Evolutionary conservation across 2,888 invertebrate genomes (phyloP).

Genomic region (Reticulitermes lucifugus): DNA sequence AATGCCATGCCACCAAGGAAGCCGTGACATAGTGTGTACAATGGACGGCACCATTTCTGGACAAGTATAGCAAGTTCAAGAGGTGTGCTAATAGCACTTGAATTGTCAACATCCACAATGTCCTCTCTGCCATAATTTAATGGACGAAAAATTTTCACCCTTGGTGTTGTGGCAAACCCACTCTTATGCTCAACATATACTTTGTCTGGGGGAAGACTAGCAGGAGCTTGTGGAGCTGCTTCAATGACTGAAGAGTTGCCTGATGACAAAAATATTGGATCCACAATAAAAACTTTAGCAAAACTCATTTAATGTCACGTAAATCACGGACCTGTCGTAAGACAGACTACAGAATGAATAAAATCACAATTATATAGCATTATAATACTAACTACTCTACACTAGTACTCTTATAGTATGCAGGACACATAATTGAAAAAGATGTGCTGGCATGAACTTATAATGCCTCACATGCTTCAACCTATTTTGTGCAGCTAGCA

Average conservation of each 20-base stretch:
- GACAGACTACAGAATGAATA: too few relatives aligned
- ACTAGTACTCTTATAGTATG: too few relatives aligned
- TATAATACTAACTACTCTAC: too few relatives aligned
- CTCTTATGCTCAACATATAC: conserved; percentile 31
- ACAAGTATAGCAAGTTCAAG: conserved; percentile 60
- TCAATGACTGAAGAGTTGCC: neutral
- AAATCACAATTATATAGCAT: too few relatives aligned
- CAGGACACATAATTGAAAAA: too few relatives aligned
- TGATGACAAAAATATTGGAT: neutral
- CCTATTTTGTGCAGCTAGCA: too few relatives aligned
- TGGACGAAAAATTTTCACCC: conserved; percentile 19
- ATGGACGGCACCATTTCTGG: conserved; percentile 59
- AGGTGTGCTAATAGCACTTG: neutral
- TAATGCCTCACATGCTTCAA: too few relatives aligned
- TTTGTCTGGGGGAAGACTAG: conserved; percentile 16
- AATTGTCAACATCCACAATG: neutral
- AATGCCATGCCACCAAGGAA: conserved; percentile 61
- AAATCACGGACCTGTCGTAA: too few relatives aligned
- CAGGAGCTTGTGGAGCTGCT: neutral
- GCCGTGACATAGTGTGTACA: conserved; percentile 60
- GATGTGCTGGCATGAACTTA: too few relatives aligned
- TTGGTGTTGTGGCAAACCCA: conserved; percentile 31
- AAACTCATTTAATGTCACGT: too few relatives aligned
- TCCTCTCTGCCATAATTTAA: neutral
- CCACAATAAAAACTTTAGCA: too few relatives aligned